Conservation (phyloP, 1,140 invertebrate genomes). For the Heterodera carotae region DNA sequence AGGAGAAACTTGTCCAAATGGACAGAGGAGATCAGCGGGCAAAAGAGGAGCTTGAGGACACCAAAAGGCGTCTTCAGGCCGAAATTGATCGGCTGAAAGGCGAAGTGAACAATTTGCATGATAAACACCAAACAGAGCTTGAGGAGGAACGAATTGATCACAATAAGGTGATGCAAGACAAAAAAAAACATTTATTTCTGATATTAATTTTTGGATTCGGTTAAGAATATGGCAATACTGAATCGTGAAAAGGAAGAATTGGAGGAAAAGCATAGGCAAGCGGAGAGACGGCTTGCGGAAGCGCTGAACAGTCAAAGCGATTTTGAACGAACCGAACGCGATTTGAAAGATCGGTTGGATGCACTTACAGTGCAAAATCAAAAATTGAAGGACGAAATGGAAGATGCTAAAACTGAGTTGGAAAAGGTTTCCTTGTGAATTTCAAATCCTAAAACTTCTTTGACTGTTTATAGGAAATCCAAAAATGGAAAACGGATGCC, state of each 20-base stretch:
- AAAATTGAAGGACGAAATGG: conserved; percentile 61
- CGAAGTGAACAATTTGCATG: conserved; percentile 56
- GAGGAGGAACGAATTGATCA: conserved; percentile 63
- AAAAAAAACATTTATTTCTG: not conserved
- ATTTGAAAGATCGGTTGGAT: conserved; percentile 60
- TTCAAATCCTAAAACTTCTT: not conserved
- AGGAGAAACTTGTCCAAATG: conserved; percentile 57
- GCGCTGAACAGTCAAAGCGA: conserved; percentile 59
- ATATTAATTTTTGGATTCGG: not conserved
- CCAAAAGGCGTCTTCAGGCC: conserved; percentile 57
- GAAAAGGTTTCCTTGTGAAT: conserved; percentile 49
- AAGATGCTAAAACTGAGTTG: conserved; percentile 57
- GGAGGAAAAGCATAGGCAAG: conserved; percentile 49
- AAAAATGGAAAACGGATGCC: conserved; percentile 65
- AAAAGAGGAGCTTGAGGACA: conserved; percentile 57
- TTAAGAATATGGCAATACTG: conserved; percentile 57
- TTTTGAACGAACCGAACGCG: conserved; percentile 54
- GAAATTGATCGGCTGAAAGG: conserved; percentile 61
- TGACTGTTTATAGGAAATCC: conserved; percentile 50
- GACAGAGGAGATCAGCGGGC: conserved; percentile 38
- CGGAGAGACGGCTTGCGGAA: conserved; percentile 61
- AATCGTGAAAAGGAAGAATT: conserved; percentile 59
- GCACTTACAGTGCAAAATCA: conserved; percentile 53
- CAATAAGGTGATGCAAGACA: conserved; percentile 43
- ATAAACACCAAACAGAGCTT: conserved; percentile 61